phyloP scores from a whole-genome alignment of 2,888 invertebrate genomes.

The Lasioglossum calceatum region DNA sequence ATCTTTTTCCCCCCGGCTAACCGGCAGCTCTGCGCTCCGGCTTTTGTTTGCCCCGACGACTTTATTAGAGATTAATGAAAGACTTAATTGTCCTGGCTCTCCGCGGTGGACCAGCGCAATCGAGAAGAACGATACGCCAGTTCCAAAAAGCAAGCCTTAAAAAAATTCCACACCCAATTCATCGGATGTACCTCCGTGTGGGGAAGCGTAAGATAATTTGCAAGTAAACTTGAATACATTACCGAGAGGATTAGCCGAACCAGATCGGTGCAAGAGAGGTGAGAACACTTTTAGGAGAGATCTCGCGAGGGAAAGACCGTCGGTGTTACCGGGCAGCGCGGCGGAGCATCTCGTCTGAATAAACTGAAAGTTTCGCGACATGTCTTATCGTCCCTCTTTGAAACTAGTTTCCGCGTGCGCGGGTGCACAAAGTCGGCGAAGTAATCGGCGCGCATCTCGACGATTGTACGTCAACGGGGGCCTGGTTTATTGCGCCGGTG shows the following conservation, averaged over 20 bases:
- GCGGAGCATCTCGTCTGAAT: not conserved
- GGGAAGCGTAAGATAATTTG: too few species aligned
- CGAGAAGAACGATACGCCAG: not conserved
- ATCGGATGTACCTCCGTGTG: too few species aligned
- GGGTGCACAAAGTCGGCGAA: conserved; percentile 1
- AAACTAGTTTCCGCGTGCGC: conserved; percentile 8
- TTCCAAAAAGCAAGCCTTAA: too few species aligned
- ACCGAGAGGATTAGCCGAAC: not conserved
- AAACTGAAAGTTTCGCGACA: conserved; percentile 4
- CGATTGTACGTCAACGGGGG: conserved; percentile 46
- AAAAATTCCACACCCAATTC: not conserved
- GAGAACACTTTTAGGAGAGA: not conserved
- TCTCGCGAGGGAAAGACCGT: not conserved
- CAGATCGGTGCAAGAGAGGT: not conserved
- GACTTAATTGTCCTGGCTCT: not conserved
- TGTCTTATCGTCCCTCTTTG: conserved; percentile 9
- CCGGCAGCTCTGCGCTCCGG: conserved; percentile 16
- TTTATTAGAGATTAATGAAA: not conserved
- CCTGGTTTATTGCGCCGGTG: conserved; percentile 42
- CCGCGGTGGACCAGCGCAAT: not conserved
- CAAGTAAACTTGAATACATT: too few species aligned
- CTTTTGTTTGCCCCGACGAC: conserved; percentile 2
- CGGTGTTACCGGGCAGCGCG: not conserved
- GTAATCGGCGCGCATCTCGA: conserved; percentile 3
- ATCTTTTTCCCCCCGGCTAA: conserved; percentile 17